Percentiles rank a stretch among this genome's conserved stretches.
phyloP scores from a whole-genome alignment of 2,888 invertebrate species.

The Cephus rjabovi region DNA sequence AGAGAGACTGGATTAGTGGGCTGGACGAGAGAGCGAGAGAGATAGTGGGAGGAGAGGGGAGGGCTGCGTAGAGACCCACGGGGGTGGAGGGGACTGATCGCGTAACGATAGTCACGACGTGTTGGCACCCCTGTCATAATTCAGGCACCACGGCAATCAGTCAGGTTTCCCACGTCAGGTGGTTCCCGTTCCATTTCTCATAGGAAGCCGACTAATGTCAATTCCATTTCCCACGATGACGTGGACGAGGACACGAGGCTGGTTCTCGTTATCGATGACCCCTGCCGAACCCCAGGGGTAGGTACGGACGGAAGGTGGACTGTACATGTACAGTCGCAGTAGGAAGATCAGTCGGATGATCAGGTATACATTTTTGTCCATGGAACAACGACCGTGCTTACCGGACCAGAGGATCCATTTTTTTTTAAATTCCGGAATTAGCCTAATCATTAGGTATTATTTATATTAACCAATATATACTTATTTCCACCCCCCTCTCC shows the following conservation, averaged over 20 bases:
- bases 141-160: conserved; percentile 24
- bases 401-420: neutral
- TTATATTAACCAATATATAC: neutral
- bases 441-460: neutral
- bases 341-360: neutral
- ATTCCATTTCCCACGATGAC: conserved; percentile 20
- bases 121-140: conserved; percentile 27
- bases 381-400: neutral
- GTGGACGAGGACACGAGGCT: neutral
- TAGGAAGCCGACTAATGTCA: conserved; percentile 15
- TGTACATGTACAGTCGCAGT: neutral
- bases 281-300: neutral
- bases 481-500: neutral
- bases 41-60: neutral
- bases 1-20: neutral
- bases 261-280: neutral
- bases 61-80: neutral
- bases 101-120: conserved; percentile 29
- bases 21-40: conserved; percentile 1
- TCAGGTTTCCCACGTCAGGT: conserved; percentile 26
- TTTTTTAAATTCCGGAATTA: neutral
- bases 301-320: neutral
- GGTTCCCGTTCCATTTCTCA: conserved; percentile 5
- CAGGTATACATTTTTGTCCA: neutral
- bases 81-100: conserved; percentile 18